Base-by-base conservation (phyloP, 2,888 invertebrate genomes). In the Marasmarcha lunaedactyla region DNA sequence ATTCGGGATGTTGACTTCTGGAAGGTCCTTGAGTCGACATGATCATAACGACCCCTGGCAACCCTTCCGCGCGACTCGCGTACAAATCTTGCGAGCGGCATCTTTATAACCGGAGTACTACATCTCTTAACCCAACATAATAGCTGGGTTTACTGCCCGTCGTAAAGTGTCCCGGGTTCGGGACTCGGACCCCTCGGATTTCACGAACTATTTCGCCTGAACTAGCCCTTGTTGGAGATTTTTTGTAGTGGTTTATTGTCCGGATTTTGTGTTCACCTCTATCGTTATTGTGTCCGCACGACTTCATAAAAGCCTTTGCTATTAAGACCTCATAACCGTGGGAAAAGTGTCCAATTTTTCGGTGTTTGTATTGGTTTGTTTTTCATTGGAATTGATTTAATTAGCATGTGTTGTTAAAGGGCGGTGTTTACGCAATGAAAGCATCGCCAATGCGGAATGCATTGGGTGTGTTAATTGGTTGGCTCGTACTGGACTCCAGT, bases 241-340 rank as follows among this genome's bases (percentile, higher is more conserved):
- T 74, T 79, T 83, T 79, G 73, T 67, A 68, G 66, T 65, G 71
- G 70, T 83, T 83, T 83, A 81, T 83, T 79, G 79, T 78, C 70
- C 77, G 79, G 78, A 83, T 79, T 79, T 81, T 77, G 68, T 63
- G 66, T 71, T 78, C 76, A 83, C 83, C 83, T 83, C 79, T 79
- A 81, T 74, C 72, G 81, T 74, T 78, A 81, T 79, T 79, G 76
- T 81, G 71, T 79, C 61, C 81, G 78, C 71, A 64, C 63, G 76
- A 73, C 71, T 79, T 78, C 81, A 78, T 83, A 77, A 72, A 77
- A 70, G 73, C 66, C 66, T 66, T 70, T 72, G 70, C 77, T 77
- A 77, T 79, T 78, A 78, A 72, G 76, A 78, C 76, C 73, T 81
- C 79, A 79, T 79, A 78, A 78, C 71, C 81, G 81, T 81, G 83